These are phyloP conservation scores for Porites cylindrica DNA, from an alignment of 92 coral and sea anemone genomes.

Conservation along the genomic window DNA sequence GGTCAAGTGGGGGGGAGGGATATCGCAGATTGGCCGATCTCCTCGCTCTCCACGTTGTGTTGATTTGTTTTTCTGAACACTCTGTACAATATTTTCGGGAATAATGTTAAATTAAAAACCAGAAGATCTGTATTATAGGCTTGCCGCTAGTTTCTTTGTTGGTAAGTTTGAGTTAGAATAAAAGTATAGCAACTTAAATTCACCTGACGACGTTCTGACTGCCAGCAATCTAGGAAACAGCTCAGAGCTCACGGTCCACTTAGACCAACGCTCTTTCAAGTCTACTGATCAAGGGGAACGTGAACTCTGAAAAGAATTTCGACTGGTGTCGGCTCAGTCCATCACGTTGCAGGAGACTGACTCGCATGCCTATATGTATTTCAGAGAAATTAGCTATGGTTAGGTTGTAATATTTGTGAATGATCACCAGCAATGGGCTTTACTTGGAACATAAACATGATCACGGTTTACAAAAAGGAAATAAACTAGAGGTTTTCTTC, in stretches of 20 bases:
- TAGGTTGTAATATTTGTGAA: constrained; percentile 29
- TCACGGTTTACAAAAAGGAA: constrained; percentile 49
- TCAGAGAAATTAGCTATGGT: constrained; percentile 32
- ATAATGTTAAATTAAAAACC: constrained; percentile 57
- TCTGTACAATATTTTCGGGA: constrained; percentile 92
- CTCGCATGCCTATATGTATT: constrained; percentile 35
- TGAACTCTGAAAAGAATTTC: constrained; percentile 6
- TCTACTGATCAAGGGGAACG: background rate
- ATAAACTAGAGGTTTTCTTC: constrained; percentile 63
- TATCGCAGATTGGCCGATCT: constrained; percentile 36
- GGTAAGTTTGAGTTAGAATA: constrained; percentile 96
- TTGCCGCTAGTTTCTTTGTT: constrained; percentile 80
- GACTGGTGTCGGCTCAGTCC: constrained; percentile 35
- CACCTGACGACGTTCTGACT: constrained; percentile 35
- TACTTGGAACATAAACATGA: constrained; percentile 57
- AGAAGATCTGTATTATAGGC: constrained; percentile 85
- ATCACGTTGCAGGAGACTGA: constrained; percentile 37
- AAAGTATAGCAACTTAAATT: constrained; percentile 57
- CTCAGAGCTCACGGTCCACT: background rate
- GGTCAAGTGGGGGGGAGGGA: constrained; percentile 30
- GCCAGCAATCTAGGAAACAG: constrained; percentile 1
- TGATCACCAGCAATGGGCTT: constrained; percentile 54
- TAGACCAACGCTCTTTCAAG: background rate
- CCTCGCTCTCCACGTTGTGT: constrained; percentile 54
- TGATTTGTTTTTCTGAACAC: constrained; percentile 68